Conservation (phyloP, 2,888 invertebrate genomes). For the Clepsis dumicolana region DNA sequence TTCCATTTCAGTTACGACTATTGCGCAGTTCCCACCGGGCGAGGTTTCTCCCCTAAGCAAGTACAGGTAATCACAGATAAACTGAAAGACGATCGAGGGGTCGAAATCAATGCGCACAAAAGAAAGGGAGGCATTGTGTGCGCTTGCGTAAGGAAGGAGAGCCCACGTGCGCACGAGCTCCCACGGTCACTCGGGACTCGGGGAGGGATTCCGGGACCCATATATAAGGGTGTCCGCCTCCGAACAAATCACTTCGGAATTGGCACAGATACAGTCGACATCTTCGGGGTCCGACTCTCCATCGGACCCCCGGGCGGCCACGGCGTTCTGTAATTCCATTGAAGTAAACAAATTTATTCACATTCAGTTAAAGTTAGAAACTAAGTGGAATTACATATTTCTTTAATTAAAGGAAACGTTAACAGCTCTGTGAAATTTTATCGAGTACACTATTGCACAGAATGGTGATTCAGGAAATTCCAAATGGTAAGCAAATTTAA, state of each 20-base stretch:
- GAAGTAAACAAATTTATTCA: conserved; percentile 47
- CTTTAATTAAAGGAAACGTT: conserved; percentile 56
- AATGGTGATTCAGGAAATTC: conserved; percentile 55
- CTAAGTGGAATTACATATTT: conserved; percentile 63
- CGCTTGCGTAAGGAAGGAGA: conserved; percentile 73
- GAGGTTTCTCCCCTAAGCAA: conserved; percentile 77
- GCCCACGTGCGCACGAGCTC: conserved; percentile 78
- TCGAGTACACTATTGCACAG: conserved; percentile 52
- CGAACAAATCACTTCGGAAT: conserved; percentile 72
- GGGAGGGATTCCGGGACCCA: conserved; percentile 68
- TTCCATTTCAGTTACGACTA: conserved; percentile 75
- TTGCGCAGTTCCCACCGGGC: conserved; percentile 79
- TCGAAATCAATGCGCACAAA: conserved; percentile 76
- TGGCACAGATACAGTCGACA: conserved; percentile 63
- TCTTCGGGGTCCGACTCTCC: conserved; percentile 66
- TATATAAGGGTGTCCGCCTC: conserved; percentile 67
- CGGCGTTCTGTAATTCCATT: conserved; percentile 9
- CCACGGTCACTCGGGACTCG: conserved; percentile 70
- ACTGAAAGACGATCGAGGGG: conserved; percentile 81
- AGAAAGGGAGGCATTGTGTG: conserved; percentile 78
- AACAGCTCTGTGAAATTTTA: conserved; percentile 17
- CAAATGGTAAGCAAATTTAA: conserved; percentile 44
- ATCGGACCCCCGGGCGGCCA: conserved; percentile 64
- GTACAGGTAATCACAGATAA: conserved; percentile 80
- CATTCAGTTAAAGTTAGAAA: conserved; percentile 52